phyloP scores from a whole-genome alignment of 2,797 vertebrate genomes.

The Chlorospingus flavigularis region DNA sequence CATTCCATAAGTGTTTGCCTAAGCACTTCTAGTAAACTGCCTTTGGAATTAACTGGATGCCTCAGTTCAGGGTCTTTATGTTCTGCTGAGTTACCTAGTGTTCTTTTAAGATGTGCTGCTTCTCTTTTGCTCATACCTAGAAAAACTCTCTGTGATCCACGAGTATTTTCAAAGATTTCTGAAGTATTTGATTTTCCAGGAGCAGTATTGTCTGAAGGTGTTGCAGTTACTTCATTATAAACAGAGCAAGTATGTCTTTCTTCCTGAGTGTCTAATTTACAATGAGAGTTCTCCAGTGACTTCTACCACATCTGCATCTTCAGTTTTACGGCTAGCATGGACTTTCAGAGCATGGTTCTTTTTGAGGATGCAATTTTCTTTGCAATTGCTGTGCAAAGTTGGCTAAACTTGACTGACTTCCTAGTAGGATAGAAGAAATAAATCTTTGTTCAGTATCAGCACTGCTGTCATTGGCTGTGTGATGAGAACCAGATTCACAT shows the following conservation, averaged over 20 bases:
- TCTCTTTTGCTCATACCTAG: slow-evolving; percentile 87
- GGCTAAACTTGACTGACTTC: slow-evolving; percentile 49
- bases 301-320: slow-evolving; percentile 30
- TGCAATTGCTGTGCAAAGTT: slow-evolving; percentile 62
- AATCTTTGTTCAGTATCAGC: slow-evolving; percentile 87
- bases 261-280: slow-evolving; percentile 54
- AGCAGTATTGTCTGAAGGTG: background rate
- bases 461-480: slow-evolving; percentile 63
- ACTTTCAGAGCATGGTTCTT: slow-evolving; percentile 16
- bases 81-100: slow-evolving; percentile 71
- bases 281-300: slow-evolving; percentile 45
- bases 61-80: background rate
- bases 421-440: slow-evolving; percentile 83
- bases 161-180: background rate
- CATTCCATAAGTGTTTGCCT: slow-evolving; percentile 84
- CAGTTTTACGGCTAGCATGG: background rate
- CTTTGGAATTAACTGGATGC: slow-evolving; percentile 16
- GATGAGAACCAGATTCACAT: background rate
- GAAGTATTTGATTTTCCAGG: slow-evolving; percentile 6
- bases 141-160: slow-evolving; percentile 75
- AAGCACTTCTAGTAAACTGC: slow-evolving; percentile 53
- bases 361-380: slow-evolving; percentile 18
- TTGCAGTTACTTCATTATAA: background rate
- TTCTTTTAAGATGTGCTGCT: slow-evolving; percentile 80
- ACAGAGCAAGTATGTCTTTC: background rate